Evolutionary conservation across 1,140 invertebrate genomes (phyloP).

Genomic region (Atta cephalotes): DNA sequence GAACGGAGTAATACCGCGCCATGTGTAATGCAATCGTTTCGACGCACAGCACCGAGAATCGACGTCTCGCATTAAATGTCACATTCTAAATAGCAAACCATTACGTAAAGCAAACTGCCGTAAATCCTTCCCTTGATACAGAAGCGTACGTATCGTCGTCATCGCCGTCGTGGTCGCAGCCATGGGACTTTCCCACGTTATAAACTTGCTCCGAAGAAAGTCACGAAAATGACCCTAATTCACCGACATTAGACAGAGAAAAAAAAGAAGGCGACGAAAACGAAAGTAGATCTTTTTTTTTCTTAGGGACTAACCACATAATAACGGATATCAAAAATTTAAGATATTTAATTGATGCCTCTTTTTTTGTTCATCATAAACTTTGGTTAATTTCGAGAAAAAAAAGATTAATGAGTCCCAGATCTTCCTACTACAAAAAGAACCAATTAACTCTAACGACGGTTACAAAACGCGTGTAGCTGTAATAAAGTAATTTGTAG

Average conservation of each 20-base stretch:
- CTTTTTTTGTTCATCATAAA: neutral
- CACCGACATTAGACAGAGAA: constrained; percentile 23
- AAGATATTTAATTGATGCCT: neutral
- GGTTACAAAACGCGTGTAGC: neutral
- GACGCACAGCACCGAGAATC: constrained; percentile 7
- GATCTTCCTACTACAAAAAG: neutral
- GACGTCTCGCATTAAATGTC: constrained; percentile 54
- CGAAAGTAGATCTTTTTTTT: constrained; percentile 5
- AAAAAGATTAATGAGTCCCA: constrained; percentile 12
- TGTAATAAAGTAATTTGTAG: constrained; percentile 18
- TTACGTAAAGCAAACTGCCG: constrained; percentile 43
- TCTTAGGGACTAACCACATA: neutral
- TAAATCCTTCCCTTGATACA: constrained; percentile 48
- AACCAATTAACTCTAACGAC: constrained; percentile 7
- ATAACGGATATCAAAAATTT: constrained; percentile 12
- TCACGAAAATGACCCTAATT: constrained; percentile 59
- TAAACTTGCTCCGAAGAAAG: constrained; percentile 42
- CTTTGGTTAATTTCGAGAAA: neutral
- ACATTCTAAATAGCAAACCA: constrained; percentile 52
- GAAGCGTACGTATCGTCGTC: constrained; percentile 31
- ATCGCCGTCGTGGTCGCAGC: neutral
- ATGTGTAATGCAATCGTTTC: constrained; percentile 33
- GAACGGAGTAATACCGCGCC: constrained; percentile 23
- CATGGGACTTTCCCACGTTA: constrained; percentile 62
- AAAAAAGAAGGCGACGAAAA: constrained; percentile 11